These are phyloP conservation scores for Digitonthophagus gazella DNA, from an alignment of 2,888 invertebrate genomes.

Conservation along the genomic window DNA sequence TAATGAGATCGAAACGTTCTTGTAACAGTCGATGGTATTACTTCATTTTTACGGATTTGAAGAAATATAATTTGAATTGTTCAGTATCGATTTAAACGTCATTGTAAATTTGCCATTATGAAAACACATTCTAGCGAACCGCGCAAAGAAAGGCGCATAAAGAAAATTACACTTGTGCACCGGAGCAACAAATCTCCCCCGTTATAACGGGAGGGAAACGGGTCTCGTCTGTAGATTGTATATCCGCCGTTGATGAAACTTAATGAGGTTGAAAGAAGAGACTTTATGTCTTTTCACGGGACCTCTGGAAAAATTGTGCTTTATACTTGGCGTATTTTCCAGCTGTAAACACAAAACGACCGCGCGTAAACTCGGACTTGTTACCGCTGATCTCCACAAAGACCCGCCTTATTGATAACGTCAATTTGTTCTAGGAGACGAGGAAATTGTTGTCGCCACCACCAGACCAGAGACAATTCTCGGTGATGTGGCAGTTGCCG, in stretches of 20 bases:
- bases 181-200: not conserved
- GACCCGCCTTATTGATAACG: conserved; percentile 2
- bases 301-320: not conserved
- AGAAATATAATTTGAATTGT: too few species aligned
- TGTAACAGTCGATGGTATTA: too few species aligned
- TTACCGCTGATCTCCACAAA: not conserved
- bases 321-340: not conserved
- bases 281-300: not conserved
- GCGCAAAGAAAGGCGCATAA: not conserved
- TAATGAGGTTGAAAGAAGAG: not conserved
- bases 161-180: not conserved
- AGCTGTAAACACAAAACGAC: not conserved
- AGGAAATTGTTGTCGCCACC: conserved; percentile 91
- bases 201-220: not conserved
- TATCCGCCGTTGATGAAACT: not conserved
- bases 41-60: too few species aligned
- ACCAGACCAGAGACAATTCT: conserved; percentile 98
- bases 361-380: not conserved
- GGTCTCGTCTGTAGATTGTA: not conserved
- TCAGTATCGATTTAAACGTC: not conserved
- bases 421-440: conserved; percentile 49
- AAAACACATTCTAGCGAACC: not conserved
- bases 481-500: conserved; percentile 97
- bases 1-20: not conserved
- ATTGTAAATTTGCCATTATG: not conserved